Percentiles rank a stretch among this genome's conserved stretches.
Conservation (phyloP, 2,113 vertebrate species). For the Columba livia region DNA sequence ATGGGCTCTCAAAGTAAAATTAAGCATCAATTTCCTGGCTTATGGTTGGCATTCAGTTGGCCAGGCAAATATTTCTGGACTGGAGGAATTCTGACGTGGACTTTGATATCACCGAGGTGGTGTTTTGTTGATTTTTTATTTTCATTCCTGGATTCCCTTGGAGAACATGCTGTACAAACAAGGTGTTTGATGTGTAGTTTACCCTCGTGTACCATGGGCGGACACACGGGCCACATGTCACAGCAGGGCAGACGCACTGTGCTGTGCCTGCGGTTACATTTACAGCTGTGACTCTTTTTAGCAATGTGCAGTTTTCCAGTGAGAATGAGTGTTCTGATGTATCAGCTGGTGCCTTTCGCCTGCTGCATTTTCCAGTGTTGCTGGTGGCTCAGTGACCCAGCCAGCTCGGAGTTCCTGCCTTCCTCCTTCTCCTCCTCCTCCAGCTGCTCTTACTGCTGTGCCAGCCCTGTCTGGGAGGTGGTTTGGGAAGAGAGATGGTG, state of each 20-base stretch:
- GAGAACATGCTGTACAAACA: rapidly evolving
- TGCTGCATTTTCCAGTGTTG: rapidly evolving
- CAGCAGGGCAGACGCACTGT: neutral
- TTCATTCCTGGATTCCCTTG: neutral
- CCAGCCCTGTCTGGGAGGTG: neutral
- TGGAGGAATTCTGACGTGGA: neutral
- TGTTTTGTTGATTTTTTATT: neutral
- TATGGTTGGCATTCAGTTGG: neutral
- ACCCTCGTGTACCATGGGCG: rapidly evolving
- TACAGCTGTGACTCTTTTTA: neutral
- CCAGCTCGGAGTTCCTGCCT: rapidly evolving
- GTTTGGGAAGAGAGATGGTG: neutral
- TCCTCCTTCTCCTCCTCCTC: neutral
- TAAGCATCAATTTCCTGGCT: neutral
- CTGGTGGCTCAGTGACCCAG: neutral
- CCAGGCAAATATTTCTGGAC: neutral
- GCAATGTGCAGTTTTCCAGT: neutral
- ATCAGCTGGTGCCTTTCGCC: rapidly evolving
- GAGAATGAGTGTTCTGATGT: rapidly evolving
- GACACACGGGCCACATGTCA: rapidly evolving
- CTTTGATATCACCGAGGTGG: neutral
- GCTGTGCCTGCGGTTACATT: neutral
- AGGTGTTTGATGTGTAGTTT: rapidly evolving
- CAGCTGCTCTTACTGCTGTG: rapidly evolving
- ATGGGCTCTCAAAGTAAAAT: constrained; percentile 32